These are phyloP conservation scores for Anthonomus grandis DNA, from an alignment of 1,140 invertebrate genomes.

Conservation along the genomic window DNA sequence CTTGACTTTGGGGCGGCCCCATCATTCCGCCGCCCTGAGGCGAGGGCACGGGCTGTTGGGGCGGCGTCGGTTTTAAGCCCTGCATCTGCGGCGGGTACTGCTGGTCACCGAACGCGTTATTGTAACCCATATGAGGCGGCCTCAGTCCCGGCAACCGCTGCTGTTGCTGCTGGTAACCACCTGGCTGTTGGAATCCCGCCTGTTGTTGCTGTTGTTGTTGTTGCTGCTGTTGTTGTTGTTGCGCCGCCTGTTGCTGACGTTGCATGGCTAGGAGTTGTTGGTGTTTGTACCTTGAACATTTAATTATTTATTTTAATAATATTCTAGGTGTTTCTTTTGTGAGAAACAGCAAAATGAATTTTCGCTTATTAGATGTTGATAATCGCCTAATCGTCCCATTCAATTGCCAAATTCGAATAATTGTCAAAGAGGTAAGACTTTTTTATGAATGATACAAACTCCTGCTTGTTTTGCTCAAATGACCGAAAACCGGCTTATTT, in stretches of 20 bases:
- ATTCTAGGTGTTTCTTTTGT: neutral
- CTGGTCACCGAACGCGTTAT: slow-evolving; percentile 47
- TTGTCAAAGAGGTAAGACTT: too few species aligned
- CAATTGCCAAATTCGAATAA: too few species aligned
- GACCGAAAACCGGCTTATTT: too few species aligned
- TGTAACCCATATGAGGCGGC: slow-evolving; percentile 49
- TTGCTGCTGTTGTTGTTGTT: slow-evolving; percentile 41
- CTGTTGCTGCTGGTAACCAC: slow-evolving; percentile 45
- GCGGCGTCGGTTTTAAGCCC: slow-evolving; percentile 63
- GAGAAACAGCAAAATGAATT: too few species aligned
- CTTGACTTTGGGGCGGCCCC: slow-evolving; percentile 63
- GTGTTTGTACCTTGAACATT: slow-evolving; percentile 52
- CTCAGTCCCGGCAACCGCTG: slow-evolving; percentile 48
- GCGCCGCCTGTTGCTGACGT: slow-evolving; percentile 44
- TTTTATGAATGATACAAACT: too few species aligned
- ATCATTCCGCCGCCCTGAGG: slow-evolving; percentile 74
- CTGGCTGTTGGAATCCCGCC: slow-evolving; percentile 47
- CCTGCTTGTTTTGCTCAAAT: too few species aligned
- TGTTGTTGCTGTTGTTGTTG: slow-evolving; percentile 54
- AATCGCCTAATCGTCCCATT: too few species aligned
- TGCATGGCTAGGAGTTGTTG: slow-evolving; percentile 55
- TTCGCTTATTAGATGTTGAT: too few species aligned
- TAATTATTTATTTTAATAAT: too few species aligned
- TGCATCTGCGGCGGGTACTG: slow-evolving; percentile 46
- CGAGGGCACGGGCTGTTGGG: slow-evolving; percentile 63